These are phyloP conservation scores for Poicephalus meyeri DNA, from an alignment of 2,113 vertebrate genomes.

Conservation along the genomic window DNA sequence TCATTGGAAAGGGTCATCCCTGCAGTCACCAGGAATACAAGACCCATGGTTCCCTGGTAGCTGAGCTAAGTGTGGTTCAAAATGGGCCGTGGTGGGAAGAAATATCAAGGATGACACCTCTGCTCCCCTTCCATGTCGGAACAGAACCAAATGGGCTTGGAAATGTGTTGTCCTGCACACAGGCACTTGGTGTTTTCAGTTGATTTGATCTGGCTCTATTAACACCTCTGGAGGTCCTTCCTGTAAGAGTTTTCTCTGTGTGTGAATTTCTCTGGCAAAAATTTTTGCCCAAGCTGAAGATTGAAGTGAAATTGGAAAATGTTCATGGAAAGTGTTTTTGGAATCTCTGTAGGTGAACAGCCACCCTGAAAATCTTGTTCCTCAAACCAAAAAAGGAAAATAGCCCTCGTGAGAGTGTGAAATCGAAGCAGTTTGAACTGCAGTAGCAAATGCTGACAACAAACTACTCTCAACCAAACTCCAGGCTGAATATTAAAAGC, in stretches of 20 bases:
- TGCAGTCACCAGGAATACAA: neutral
- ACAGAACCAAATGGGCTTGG: neutral
- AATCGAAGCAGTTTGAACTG: neutral
- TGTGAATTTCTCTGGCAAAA: neutral
- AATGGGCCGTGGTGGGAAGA: neutral
- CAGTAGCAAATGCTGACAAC: neutral
- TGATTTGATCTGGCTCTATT: neutral
- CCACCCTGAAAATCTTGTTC: neutral
- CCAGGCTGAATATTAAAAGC: neutral
- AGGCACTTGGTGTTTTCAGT: neutral
- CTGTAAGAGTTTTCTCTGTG: neutral
- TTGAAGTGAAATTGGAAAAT: neutral
- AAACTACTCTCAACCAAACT: neutral
- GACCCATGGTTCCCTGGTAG: accelerated
- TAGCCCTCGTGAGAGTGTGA: neutral
- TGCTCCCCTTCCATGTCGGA: neutral
- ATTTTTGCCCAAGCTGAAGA: neutral
- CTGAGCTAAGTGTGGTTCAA: neutral
- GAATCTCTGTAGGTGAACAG: neutral
- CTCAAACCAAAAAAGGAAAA: neutral
- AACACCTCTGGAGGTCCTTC: neutral
- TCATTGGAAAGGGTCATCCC: neutral
- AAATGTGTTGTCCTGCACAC: neutral
- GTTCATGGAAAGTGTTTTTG: neutral
- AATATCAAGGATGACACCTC: neutral